A percentile compares a stretch with the other conserved stretches of the same genome.
These are phyloP conservation scores for Fregata magnificens DNA, from an alignment of 2,113 vertebrate genomes.

Conservation along the genomic window DNA sequence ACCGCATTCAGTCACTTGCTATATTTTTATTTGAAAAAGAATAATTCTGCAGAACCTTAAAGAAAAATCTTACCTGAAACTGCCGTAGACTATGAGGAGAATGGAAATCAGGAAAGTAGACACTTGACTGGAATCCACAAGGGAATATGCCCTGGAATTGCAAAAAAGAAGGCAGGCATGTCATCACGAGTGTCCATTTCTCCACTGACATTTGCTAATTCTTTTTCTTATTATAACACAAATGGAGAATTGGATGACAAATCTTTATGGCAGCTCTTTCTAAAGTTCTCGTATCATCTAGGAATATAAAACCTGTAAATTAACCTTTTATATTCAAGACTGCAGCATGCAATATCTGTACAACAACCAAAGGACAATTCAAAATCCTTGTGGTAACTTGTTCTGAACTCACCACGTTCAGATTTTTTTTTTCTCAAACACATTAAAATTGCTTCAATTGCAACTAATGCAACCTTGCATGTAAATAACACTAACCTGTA, in stretches of 20 bases:
- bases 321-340: neutral
- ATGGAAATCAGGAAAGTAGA: conserved; percentile 97
- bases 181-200: neutral
- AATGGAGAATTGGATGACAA: neutral
- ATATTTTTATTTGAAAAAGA: neutral
- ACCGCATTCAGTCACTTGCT: neutral
- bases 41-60: neutral
- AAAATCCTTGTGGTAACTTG: neutral
- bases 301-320: neutral
- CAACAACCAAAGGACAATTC: neutral
- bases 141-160: conserved; percentile 92
- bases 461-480: neutral
- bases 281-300: neutral
- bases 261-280: neutral
- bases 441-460: neutral
- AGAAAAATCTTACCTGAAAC: conserved; percentile 80
- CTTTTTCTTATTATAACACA: neutral
- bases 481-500: neutral
- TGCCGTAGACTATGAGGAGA: conserved; percentile 85
- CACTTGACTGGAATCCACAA: conserved; percentile 99
- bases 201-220: neutral
- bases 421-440: neutral
- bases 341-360: neutral
- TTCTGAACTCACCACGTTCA: neutral
- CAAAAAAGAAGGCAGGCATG: neutral